These are phyloP conservation scores for Eupsittula cactorum DNA, from an alignment of 2,113 vertebrate genomes.

Conservation along the genomic window DNA sequence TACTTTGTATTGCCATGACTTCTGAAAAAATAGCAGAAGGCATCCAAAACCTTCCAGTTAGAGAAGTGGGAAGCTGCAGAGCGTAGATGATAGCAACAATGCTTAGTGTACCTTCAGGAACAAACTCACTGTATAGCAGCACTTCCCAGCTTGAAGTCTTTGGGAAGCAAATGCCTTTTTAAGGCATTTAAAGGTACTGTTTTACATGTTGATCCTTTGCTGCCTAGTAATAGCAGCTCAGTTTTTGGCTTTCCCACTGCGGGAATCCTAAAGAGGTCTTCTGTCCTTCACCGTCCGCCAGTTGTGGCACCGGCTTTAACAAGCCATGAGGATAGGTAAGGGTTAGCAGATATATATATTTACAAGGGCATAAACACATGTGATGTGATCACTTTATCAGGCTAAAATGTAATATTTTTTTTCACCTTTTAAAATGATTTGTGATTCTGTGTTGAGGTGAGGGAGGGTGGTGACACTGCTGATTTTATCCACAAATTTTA, in stretches of 20 bases:
- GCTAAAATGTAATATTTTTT: not conserved
- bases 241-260: not conserved
- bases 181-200: not conserved
- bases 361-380: not conserved
- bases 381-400: not conserved
- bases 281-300: not conserved
- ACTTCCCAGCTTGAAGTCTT: not conserved
- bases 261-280: not conserved
- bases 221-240: not conserved
- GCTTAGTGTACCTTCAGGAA: not conserved
- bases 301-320: not conserved
- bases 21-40: not conserved
- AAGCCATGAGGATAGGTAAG: not conserved
- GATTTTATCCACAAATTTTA: not conserved
- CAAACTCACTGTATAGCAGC: not conserved
- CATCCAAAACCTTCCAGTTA: not conserved
- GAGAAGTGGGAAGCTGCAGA: not conserved
- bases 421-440: not conserved
- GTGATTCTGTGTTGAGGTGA: not conserved
- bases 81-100: not conserved
- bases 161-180: not conserved
- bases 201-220: not conserved
- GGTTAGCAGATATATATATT: not conserved
- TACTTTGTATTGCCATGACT: not conserved
- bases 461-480: not conserved